Evolutionary conservation across 2,888 invertebrate species (phyloP).

Genomic region (Bombylius discolor): DNA sequence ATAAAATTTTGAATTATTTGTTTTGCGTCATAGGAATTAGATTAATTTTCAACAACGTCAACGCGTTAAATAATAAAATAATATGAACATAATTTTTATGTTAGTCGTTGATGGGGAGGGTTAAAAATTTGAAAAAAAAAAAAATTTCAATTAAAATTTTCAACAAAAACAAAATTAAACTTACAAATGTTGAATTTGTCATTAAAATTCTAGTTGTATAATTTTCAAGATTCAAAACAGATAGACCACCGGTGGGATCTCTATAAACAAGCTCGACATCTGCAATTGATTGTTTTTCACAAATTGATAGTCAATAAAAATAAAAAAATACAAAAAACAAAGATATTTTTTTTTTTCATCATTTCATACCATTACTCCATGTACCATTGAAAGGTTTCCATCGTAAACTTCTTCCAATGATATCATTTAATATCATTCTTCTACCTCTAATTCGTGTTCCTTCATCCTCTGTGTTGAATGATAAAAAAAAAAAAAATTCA

Average conservation of each 20-base stretch:
- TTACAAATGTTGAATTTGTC: slow-evolving; percentile 73
- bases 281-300: slow-evolving; percentile 27
- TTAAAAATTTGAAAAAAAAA: neutral
- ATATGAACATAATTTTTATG: neutral
- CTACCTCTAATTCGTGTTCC: slow-evolving; percentile 54
- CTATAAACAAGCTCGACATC: slow-evolving; percentile 66
- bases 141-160: too few relatives aligned
- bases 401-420: slow-evolving; percentile 43
- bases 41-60: too few relatives aligned
- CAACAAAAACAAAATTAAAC: slow-evolving; percentile 30
- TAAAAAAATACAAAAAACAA: neutral
- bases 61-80: neutral
- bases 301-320: neutral
- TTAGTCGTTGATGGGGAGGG: neutral
- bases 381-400: slow-evolving; percentile 60
- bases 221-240: slow-evolving; percentile 64
- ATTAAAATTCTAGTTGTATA: slow-evolving; percentile 60
- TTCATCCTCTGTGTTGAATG: slow-evolving; percentile 36
- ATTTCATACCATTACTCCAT: slow-evolving; percentile 51
- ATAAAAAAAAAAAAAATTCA: neutral
- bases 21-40: too few relatives aligned
- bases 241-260: slow-evolving; percentile 64
- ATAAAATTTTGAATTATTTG: too few relatives aligned
- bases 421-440: slow-evolving; percentile 56
- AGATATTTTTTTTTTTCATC: too few relatives aligned